A percentile compares a stretch with the other conserved stretches of the same genome.
Conservation (phyloP, 2,797 vertebrate species). For the Fistularia commersonii region DNA sequence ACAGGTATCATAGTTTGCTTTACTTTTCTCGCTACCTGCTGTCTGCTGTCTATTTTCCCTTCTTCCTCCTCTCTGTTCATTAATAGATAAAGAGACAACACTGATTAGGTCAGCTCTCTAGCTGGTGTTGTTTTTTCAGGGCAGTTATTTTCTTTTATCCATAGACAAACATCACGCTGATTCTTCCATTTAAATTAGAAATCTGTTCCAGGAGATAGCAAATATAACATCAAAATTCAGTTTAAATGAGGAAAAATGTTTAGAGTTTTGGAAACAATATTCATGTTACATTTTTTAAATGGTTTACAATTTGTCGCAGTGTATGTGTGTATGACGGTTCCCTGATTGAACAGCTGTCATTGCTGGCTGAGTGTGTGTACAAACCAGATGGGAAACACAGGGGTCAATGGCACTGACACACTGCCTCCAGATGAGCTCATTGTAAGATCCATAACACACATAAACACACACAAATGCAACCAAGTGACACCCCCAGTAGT, state of each 20-base stretch:
- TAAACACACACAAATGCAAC: conserved; percentile 3
- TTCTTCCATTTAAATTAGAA: background rate
- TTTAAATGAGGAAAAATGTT: too few relatives aligned
- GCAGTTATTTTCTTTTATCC: conserved; percentile 10
- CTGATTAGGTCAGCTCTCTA: too few relatives aligned
- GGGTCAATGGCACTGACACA: conserved; percentile 72
- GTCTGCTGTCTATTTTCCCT: conserved; percentile 4
- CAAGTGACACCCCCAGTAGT: conserved; percentile 23
- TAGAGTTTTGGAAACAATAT: too few relatives aligned
- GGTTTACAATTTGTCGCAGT: background rate
- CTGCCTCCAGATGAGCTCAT: conserved; percentile 64
- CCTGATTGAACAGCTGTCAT: conserved; percentile 74
- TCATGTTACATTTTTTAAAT: too few relatives aligned
- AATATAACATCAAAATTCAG: too few relatives aligned
- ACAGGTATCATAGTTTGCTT: conserved; percentile 18
- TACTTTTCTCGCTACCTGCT: conserved; percentile 16
- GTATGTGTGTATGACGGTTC: conserved; percentile 45
- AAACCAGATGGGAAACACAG: conserved; percentile 71
- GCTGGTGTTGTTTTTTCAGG: conserved; percentile 17
- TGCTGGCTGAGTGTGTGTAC: conserved; percentile 64
- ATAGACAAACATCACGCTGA: background rate
- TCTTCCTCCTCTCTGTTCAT: conserved; percentile 16
- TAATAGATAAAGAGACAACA: conserved; percentile 38
- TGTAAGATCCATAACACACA: conserved; percentile 42
- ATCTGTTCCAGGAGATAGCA: too few relatives aligned